Conservation (phyloP, 2,888 invertebrate species). For the Steinernema carpocapsae region DNA sequence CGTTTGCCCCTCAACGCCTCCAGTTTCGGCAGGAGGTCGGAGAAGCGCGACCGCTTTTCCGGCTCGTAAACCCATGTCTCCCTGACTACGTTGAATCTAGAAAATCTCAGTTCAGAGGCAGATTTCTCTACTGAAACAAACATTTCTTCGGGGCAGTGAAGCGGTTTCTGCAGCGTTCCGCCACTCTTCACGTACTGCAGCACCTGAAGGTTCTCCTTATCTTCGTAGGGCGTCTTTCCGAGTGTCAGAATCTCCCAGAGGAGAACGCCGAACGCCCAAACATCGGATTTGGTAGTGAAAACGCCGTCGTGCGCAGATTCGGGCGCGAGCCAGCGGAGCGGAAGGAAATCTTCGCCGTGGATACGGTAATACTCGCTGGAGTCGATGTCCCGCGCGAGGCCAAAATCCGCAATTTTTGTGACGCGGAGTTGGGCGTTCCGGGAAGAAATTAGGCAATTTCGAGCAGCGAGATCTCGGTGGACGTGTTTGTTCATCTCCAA, state of each 20-base stretch:
- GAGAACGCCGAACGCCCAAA: constrained; percentile 76
- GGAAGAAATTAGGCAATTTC: constrained; percentile 83
- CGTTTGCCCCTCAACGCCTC: constrained; percentile 56
- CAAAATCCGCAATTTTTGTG: constrained; percentile 91
- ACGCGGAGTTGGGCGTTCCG: constrained; percentile 73
- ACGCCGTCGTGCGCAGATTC: constrained; percentile 93
- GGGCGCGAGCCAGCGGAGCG: constrained; percentile 97
- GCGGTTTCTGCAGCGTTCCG: constrained; percentile 74
- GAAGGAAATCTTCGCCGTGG: constrained; percentile 85
- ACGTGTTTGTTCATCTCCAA: constrained; percentile 96
- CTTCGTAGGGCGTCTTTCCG: constrained; percentile 95
- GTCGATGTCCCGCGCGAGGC: constrained; percentile 92
- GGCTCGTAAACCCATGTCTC: constrained; percentile 51
- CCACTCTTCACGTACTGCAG: constrained; percentile 86
- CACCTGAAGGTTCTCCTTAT: constrained; percentile 88
- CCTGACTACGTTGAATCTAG: constrained; percentile 54
- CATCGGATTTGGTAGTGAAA: constrained; percentile 85
- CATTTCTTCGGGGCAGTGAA: constrained; percentile 81
- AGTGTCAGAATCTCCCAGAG: constrained; percentile 96
- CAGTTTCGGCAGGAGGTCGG: constrained; percentile 53
- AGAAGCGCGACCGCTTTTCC: constrained; percentile 54
- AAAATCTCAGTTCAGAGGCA: constrained; percentile 37
- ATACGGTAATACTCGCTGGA: constrained; percentile 96
- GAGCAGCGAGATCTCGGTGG: constrained; percentile 83
- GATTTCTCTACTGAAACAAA: constrained; percentile 63